Evolutionary conservation across 1,140 invertebrate species (phyloP).

Genomic region (Conopomorpha cramerella): DNA sequence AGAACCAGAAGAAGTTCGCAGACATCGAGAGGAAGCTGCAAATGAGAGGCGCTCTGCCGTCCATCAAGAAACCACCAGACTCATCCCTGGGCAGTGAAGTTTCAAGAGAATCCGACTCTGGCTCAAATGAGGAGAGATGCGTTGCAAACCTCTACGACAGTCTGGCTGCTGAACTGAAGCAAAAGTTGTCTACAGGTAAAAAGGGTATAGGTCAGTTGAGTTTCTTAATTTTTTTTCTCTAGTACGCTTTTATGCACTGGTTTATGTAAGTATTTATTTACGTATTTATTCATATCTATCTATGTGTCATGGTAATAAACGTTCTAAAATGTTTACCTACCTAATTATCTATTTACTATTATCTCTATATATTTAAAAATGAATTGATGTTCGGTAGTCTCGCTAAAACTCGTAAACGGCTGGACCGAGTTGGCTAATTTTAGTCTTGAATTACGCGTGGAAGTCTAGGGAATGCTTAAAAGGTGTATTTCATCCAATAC

Average conservation of each 20-base stretch:
- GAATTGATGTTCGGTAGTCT: too few relatives aligned
- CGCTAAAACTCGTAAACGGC: too few relatives aligned
- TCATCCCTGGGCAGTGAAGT: constrained; percentile 74
- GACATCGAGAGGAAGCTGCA: constrained; percentile 73
- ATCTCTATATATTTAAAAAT: too few relatives aligned
- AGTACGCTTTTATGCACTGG: constrained; percentile 11
- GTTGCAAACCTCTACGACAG: constrained; percentile 79
- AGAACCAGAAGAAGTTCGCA: constrained; percentile 84
- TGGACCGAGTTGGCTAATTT: too few relatives aligned
- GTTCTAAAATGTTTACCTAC: too few relatives aligned
- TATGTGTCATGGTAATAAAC: too few relatives aligned
- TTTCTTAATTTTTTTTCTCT: constrained; percentile 17
- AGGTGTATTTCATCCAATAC: too few relatives aligned
- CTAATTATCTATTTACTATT: too few relatives aligned
- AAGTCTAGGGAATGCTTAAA: too few relatives aligned
- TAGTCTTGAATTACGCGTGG: too few relatives aligned
- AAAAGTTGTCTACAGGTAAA: constrained; percentile 73
- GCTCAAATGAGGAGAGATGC: constrained; percentile 72
- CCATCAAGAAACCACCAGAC: constrained; percentile 57
- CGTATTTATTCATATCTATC: too few relatives aligned
- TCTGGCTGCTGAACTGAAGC: constrained; percentile 86
- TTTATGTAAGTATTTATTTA: constrained; percentile 4
- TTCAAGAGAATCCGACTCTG: constrained; percentile 75
- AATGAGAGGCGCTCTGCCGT: constrained; percentile 54
- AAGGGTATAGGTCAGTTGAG: constrained; percentile 45